A percentile compares a stretch with the other conserved stretches of the same genome.
Conservation (phyloP, 2,888 invertebrate genomes). For the Spodoptera exigua region DNA sequence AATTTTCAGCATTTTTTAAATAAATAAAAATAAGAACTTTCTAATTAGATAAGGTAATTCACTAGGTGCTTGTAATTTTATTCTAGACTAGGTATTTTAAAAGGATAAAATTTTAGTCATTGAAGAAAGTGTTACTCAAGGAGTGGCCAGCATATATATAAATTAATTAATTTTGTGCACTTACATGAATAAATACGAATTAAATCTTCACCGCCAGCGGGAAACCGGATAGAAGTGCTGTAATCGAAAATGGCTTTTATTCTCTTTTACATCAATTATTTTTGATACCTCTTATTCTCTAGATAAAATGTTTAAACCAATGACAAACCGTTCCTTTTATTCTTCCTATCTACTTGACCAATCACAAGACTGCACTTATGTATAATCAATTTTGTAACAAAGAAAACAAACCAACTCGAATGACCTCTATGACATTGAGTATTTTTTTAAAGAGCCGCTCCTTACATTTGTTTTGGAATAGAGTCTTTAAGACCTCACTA, state of each 20-base stretch:
- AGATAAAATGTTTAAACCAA: rapidly evolving
- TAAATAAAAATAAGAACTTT: no score
- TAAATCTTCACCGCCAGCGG: slow-evolving; percentile 25
- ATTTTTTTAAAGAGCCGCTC: background rate
- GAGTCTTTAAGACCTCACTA: slow-evolving; percentile 18
- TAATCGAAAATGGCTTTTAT: slow-evolving; percentile 22
- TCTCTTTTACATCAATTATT: background rate
- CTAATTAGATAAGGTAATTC: no score
- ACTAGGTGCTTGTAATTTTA: no score
- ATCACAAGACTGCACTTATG: slow-evolving; percentile 4
- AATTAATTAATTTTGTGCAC: no score
- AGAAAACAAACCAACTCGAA: slow-evolving; percentile 32
- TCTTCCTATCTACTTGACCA: no score
- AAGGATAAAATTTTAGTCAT: no score
- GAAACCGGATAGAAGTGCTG: slow-evolving; percentile 35
- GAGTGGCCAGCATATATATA: no score
- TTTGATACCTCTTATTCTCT: background rate
- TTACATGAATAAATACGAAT: no score
- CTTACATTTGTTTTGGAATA: background rate
- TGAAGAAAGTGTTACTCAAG: no score
- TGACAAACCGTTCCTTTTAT: background rate
- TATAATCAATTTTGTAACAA: rapidly evolving
- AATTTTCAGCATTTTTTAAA: no score
- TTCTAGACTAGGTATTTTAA: no score
- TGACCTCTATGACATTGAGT: slow-evolving; percentile 59